Evolutionary conservation across 2,797 vertebrate species (phyloP).

Genomic region (Platalea minor): DNA sequence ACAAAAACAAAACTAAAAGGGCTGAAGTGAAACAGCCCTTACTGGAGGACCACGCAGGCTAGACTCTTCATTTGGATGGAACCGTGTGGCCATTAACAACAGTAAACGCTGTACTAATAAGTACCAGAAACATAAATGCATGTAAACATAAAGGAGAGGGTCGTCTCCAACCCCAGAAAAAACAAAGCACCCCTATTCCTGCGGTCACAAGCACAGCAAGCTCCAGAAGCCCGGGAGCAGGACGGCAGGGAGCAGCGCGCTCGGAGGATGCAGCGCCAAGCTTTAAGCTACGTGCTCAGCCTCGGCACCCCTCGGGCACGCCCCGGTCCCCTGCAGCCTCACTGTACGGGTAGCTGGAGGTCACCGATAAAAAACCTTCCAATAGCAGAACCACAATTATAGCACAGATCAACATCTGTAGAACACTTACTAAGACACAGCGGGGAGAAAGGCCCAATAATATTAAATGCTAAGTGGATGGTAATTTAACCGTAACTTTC

Average conservation of each 20-base stretch:
- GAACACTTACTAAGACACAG: not conserved
- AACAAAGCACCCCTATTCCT: not conserved
- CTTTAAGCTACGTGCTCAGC: not conserved
- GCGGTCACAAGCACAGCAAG: not conserved
- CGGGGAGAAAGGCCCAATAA: not conserved
- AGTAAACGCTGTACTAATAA: not conserved
- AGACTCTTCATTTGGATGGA: not conserved
- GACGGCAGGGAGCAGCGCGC: not conserved
- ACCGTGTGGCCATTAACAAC: not conserved
- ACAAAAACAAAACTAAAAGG: not conserved
- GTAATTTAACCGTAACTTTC: not conserved
- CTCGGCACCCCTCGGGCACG: accelerated
- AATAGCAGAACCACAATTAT: not conserved
- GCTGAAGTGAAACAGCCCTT: not conserved
- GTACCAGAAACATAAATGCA: not conserved
- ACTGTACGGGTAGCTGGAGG: not conserved
- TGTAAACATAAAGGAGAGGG: not conserved
- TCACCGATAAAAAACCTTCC: not conserved
- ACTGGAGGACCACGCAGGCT: not conserved
- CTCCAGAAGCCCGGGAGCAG: not conserved
- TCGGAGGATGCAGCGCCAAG: not conserved
- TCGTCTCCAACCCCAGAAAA: not conserved
- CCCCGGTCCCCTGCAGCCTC: not conserved
- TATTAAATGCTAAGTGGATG: not conserved
- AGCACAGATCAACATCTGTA: not conserved